Evolutionary conservation across 2,797 vertebrate species (phyloP).

Genomic region (Esox lucius): DNA sequence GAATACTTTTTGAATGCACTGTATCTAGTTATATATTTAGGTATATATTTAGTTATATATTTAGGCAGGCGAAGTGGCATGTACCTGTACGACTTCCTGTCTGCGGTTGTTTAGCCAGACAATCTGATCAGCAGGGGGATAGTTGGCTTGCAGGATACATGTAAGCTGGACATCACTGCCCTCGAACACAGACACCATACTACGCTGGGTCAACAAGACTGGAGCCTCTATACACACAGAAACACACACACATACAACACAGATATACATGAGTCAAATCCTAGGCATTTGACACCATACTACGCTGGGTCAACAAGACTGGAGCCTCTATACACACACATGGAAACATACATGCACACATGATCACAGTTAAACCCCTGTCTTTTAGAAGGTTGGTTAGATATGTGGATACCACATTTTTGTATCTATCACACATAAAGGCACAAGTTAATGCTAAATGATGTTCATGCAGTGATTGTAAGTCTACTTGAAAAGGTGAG

Average conservation of each 20-base stretch:
- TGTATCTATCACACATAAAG: no score
- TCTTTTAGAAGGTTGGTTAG: no score
- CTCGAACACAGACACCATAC: constrained; percentile 82
- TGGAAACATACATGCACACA: no score
- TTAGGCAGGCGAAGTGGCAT: background rate
- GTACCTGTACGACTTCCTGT: constrained; percentile 56
- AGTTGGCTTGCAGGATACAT: constrained; percentile 72
- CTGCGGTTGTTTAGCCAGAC: constrained; percentile 82
- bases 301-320: constrained; percentile 45
- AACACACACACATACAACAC: background rate
- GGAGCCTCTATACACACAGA: constrained; percentile 76
- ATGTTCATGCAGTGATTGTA: no score
- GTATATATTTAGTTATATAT: no score
- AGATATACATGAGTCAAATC: no score
- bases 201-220: constrained; percentile 70
- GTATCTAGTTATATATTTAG: no score
- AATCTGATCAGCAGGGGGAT: constrained; percentile 68
- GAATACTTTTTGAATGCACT: no score
- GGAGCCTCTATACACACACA: constrained; percentile 76
- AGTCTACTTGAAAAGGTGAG: no score
- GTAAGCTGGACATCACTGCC: constrained; percentile 79
- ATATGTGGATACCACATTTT: no score
- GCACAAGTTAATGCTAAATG: no score
- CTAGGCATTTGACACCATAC: constrained; percentile 64
- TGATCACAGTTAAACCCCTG: no score